phyloP scores from a whole-genome alignment of 2,797 vertebrate species.

The Scolopax rusticola region DNA sequence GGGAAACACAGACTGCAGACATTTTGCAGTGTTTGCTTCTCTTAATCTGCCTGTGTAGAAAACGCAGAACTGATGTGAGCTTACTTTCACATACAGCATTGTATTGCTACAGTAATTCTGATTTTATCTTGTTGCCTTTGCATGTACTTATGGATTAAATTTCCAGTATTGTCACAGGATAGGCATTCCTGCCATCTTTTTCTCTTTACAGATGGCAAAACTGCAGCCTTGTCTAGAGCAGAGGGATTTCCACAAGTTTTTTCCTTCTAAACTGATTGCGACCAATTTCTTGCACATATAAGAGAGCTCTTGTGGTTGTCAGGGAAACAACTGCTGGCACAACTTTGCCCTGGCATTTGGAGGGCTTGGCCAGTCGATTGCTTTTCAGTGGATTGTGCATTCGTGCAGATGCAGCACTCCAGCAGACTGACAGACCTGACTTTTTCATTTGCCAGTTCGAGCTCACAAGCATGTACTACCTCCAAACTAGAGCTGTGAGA shows the following conservation, averaged over 20 bases:
- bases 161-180: neutral
- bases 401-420: neutral
- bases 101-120: neutral
- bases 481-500: neutral
- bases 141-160: neutral
- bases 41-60: neutral
- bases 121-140: neutral
- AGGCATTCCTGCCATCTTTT: neutral
- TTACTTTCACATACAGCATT: neutral
- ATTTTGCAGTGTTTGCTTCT: neutral
- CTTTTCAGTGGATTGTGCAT: neutral
- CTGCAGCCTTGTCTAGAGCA: neutral
- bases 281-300: neutral
- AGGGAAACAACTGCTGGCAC: conserved; percentile 44
- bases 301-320: conserved; percentile 3
- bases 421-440: neutral
- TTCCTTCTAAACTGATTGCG: neutral
- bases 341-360: conserved; percentile 41
- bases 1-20: neutral
- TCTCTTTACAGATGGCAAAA: neutral
- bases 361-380: neutral
- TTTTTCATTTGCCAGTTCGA: neutral
- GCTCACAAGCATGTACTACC: neutral
- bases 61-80: neutral
- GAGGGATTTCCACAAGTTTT: neutral